A percentile compares a stretch with the other conserved stretches of the same genome.
Conservation (phyloP, 1,140 invertebrate genomes). For the Macrocentrus cingulum region DNA sequence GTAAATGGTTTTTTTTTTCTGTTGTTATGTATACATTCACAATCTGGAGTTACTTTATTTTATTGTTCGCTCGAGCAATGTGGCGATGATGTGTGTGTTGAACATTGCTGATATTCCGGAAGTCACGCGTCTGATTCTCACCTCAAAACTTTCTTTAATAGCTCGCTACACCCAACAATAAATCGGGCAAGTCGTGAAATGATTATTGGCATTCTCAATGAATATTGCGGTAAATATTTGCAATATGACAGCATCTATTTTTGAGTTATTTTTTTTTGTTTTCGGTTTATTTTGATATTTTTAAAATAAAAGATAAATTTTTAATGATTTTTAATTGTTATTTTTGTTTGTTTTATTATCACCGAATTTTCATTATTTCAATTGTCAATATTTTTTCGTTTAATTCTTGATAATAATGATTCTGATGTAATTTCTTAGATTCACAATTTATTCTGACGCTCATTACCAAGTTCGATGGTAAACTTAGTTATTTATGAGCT, state of each 20-base stretch:
- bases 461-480: neutral
- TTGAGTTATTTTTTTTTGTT: neutral
- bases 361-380: neutral
- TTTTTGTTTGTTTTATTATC: neutral
- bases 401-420: neutral
- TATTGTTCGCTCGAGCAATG: too few species aligned
- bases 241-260: slow-evolving; percentile 20
- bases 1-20: neutral
- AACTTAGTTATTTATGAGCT: slow-evolving; percentile 9
- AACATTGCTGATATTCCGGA: neutral
- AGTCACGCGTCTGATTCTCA: slow-evolving; percentile 25
- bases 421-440: too few species aligned
- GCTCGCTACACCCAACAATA: slow-evolving; percentile 33
- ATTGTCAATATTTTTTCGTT: neutral
- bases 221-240: slow-evolving; percentile 12
- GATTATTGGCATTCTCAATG: slow-evolving; percentile 35
- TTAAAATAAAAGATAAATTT: neutral
- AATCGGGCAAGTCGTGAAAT: slow-evolving; percentile 22
- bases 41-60: too few species aligned
- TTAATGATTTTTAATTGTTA: neutral
- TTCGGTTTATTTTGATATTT: neutral
- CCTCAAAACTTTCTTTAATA: slow-evolving; percentile 39
- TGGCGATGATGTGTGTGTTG: too few species aligned
- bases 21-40: neutral
- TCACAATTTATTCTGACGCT: too few species aligned